These are phyloP conservation scores for Dasyprocta punctata DNA, from an alignment of 2,113 vertebrate species.

Conservation along the genomic window DNA sequence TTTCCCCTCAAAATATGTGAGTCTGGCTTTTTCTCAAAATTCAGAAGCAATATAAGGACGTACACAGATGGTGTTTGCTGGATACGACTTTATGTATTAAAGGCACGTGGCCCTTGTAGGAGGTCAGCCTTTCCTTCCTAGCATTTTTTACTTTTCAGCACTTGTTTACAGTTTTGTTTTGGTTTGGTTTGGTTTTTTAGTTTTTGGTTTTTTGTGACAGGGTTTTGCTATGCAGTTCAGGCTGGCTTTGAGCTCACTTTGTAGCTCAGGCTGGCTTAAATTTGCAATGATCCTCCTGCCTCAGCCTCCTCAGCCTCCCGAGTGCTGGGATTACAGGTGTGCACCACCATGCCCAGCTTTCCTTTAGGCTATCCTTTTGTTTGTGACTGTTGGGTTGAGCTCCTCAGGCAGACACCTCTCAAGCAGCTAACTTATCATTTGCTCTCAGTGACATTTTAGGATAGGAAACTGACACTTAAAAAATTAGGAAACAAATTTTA, in stretches of 20 bases:
- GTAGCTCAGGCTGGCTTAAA: no score
- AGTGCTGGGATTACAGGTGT: no score
- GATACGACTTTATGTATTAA: neutral
- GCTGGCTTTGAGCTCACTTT: no score
- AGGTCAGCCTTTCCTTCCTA: neutral
- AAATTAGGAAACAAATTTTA: conserved; percentile 24
- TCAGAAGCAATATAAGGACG: neutral
- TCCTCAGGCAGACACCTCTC: neutral
- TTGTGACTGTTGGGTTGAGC: neutral
- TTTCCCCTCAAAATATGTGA: neutral
- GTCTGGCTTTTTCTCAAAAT: conserved; percentile 44
- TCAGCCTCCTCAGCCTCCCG: no score
- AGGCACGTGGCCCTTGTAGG: neutral
- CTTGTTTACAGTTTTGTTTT: neutral
- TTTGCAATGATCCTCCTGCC: no score
- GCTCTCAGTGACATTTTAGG: neutral
- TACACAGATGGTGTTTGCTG: neutral
- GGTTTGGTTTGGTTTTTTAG: no score
- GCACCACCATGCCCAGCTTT: no score
- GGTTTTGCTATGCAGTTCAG: no score
- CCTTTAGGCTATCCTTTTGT: neutral
- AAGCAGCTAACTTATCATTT: neutral
- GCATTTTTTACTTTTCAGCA: neutral
- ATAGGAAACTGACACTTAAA: neutral
- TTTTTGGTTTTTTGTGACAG: no score